Conservation (phyloP, 1,140 invertebrate species). For the Drosophila asahinai region DNA sequence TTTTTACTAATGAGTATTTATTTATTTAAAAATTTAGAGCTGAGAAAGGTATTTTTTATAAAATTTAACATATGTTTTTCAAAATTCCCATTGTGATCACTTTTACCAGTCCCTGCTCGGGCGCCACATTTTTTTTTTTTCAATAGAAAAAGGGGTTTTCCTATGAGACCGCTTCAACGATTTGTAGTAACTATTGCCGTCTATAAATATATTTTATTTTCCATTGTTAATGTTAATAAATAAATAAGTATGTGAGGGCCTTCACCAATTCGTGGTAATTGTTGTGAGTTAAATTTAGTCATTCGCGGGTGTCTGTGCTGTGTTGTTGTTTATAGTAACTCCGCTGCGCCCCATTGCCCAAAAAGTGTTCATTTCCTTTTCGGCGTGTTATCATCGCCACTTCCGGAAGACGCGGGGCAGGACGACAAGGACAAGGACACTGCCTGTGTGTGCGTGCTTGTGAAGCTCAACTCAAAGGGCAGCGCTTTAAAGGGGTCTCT, state of each 20-base stretch:
- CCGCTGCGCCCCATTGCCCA: constrained; percentile 55
- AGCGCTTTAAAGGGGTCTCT: background rate
- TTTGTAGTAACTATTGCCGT: background rate
- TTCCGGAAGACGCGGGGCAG: constrained; percentile 53
- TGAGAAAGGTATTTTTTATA: no score
- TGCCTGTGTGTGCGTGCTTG: constrained; percentile 26
- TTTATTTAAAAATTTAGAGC: no score
- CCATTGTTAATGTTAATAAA: background rate
- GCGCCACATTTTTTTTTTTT: no score
- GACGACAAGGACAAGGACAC: constrained; percentile 48
- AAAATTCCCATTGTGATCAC: no score
- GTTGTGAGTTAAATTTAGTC: constrained; percentile 4
- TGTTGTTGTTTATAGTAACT: constrained; percentile 51
- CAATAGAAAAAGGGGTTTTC: no score
- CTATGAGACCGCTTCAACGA: background rate
- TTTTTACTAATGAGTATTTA: no score
- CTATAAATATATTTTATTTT: background rate
- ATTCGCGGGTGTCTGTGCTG: background rate
- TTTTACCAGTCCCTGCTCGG: no score
- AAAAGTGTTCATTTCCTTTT: constrained; percentile 82
- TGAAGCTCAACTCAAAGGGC: constrained; percentile 6
- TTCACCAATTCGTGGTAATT: background rate
- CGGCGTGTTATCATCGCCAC: constrained; percentile 74
- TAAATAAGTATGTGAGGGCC: background rate
- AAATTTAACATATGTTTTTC: no score